phyloP scores from a whole-genome alignment of 2,797 vertebrate species.

The Dipus sagitta region DNA sequence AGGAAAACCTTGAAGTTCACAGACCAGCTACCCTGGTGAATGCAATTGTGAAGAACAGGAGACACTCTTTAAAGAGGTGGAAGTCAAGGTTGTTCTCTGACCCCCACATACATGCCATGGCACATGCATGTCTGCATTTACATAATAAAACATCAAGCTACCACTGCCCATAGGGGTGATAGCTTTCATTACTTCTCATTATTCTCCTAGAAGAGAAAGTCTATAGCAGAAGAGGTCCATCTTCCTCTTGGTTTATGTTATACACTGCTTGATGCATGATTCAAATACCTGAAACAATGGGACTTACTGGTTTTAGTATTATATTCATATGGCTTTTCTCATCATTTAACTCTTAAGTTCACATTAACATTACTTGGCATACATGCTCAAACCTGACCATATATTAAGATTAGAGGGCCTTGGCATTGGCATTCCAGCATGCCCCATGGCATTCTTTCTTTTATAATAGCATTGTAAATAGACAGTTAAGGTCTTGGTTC shows the following conservation, averaged over 20 bases:
- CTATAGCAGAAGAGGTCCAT: neutral
- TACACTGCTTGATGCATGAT: neutral
- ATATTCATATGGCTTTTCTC: neutral
- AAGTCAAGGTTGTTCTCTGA: too few species aligned
- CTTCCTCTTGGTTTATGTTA: neutral
- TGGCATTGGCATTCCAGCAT: neutral
- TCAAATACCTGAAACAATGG: neutral
- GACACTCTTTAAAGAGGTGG: too few species aligned
- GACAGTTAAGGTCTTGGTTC: neutral
- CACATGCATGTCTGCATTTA: too few species aligned
- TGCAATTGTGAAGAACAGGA: too few species aligned
- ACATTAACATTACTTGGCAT: neutral
- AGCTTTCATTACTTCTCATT: neutral
- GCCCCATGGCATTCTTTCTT: neutral
- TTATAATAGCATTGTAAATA: neutral
- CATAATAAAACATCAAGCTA: neutral
- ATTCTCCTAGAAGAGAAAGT: neutral
- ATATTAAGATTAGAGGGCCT: neutral
- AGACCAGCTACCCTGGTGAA: too few species aligned
- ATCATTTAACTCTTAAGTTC: neutral
- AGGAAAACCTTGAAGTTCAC: too few species aligned
- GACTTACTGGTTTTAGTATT: neutral
- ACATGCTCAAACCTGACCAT: neutral
- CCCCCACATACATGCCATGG: too few species aligned
- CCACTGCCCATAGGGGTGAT: neutral